phyloP scores from a whole-genome alignment of 1,140 invertebrate species.

The Kradibia gibbosae region DNA sequence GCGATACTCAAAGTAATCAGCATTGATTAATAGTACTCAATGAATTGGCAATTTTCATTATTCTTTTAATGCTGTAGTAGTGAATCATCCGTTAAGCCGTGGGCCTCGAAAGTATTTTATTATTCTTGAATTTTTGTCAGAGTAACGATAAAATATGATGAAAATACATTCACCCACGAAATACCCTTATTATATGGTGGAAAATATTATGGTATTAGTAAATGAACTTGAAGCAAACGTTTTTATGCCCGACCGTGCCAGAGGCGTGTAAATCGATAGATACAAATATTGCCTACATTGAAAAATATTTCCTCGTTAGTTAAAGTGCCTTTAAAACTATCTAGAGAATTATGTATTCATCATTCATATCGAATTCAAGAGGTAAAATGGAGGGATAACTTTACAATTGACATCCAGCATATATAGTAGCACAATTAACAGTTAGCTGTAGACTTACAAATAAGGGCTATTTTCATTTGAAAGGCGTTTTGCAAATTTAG shows the following conservation, averaged over 20 bases:
- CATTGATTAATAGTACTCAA: not conserved
- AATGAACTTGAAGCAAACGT: not conserved
- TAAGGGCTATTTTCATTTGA: not conserved
- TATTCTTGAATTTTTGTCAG: not conserved
- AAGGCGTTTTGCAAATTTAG: not conserved
- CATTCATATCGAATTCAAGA: not conserved
- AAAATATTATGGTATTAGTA: not conserved
- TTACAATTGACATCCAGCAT: not conserved
- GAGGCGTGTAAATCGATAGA: not conserved
- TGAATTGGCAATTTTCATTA: conserved; percentile 3
- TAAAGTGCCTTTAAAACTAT: not conserved
- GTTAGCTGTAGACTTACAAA: not conserved
- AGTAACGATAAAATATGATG: not conserved
- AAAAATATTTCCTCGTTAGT: not conserved
- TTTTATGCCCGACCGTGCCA: not conserved
- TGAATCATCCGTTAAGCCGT: not conserved
- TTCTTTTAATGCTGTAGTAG: not conserved
- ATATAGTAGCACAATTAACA: not conserved
- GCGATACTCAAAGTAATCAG: not conserved
- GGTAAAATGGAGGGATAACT: no score
- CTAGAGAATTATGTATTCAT: not conserved
- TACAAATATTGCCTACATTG: not conserved
- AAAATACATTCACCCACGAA: not conserved
- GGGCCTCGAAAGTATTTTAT: not conserved
- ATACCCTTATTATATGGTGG: not conserved